These are phyloP conservation scores for Leucophenga maculata DNA, from an alignment of 2,888 invertebrate genomes.

Conservation along the genomic window DNA sequence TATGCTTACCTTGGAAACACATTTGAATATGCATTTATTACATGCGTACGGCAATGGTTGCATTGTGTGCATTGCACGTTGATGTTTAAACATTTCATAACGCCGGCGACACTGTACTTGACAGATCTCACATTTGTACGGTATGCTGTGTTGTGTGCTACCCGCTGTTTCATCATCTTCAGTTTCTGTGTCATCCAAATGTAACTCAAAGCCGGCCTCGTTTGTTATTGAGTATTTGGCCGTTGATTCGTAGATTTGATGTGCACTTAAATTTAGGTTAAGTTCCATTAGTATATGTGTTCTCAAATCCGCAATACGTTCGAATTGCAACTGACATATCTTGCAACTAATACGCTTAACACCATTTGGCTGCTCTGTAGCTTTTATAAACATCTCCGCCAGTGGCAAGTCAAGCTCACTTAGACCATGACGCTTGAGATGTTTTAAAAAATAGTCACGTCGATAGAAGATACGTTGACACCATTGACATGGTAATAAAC, in stretches of 20 bases:
- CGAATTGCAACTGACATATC: conserved; percentile 35
- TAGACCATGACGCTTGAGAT: conserved; percentile 24
- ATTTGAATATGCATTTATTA: conserved; percentile 73
- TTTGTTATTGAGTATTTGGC: conserved; percentile 49
- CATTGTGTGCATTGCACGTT: conserved; percentile 44
- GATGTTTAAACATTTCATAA: background rate
- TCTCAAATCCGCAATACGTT: conserved; percentile 29
- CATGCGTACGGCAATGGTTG: conserved; percentile 73
- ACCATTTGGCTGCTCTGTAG: conserved; percentile 30
- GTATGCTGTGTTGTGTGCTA: background rate
- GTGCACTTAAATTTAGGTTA: background rate
- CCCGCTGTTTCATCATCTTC: conserved; percentile 34
- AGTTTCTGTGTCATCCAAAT: conserved; percentile 56
- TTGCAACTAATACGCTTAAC: conserved; percentile 37
- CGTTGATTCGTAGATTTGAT: conserved; percentile 24
- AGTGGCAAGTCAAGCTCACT: conserved; percentile 9
- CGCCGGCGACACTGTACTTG: background rate
- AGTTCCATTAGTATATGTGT: conserved; percentile 27
- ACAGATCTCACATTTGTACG: conserved; percentile 9
- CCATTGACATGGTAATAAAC: conserved; percentile 40
- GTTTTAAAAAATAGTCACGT: conserved; percentile 39
- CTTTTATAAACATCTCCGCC: background rate
- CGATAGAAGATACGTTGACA: conserved; percentile 40
- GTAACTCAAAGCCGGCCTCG: conserved; percentile 49
- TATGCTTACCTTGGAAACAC: conserved; percentile 50